These are phyloP conservation scores for Cichlasoma orientale DNA, from an alignment of 2,797 vertebrate species.

Conservation along the genomic window DNA sequence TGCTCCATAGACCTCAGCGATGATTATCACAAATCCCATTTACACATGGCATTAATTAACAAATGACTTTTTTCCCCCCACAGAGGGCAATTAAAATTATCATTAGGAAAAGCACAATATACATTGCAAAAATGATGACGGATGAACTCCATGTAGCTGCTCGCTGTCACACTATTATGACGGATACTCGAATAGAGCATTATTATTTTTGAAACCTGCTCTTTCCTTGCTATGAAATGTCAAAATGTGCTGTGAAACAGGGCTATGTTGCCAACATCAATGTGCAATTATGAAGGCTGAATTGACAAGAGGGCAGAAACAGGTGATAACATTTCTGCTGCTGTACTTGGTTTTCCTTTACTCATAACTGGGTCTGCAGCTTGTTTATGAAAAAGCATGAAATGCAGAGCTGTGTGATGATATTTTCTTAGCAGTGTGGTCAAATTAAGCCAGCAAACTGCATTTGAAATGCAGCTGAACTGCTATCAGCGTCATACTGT, in stretches of 20 bases:
- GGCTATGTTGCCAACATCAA: neutral
- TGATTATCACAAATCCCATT: neutral
- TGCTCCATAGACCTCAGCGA: neutral
- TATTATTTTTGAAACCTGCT: neutral
- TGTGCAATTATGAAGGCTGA: neutral
- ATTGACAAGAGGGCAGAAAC: neutral
- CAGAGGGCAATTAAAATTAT: neutral
- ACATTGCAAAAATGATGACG: neutral
- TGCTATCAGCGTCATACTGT: too few species aligned
- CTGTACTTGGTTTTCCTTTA: neutral
- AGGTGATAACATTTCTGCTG: neutral
- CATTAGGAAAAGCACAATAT: neutral
- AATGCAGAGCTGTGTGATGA: too few species aligned
- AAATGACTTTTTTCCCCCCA: neutral
- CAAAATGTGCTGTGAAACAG: neutral
- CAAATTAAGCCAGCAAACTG: accelerated
- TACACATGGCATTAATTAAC: neutral
- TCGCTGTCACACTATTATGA: neutral
- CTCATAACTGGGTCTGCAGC: neutral
- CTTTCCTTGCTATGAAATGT: neutral
- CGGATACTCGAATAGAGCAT: neutral
- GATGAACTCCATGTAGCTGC: neutral
- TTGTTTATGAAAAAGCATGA: neutral
- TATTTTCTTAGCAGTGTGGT: neutral
- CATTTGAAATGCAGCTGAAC: neutral